A percentile compares a stretch with the other conserved stretches of the same genome.
phyloP scores from a whole-genome alignment of 2,888 invertebrate genomes.

The Alentia gelatinosa region DNA sequence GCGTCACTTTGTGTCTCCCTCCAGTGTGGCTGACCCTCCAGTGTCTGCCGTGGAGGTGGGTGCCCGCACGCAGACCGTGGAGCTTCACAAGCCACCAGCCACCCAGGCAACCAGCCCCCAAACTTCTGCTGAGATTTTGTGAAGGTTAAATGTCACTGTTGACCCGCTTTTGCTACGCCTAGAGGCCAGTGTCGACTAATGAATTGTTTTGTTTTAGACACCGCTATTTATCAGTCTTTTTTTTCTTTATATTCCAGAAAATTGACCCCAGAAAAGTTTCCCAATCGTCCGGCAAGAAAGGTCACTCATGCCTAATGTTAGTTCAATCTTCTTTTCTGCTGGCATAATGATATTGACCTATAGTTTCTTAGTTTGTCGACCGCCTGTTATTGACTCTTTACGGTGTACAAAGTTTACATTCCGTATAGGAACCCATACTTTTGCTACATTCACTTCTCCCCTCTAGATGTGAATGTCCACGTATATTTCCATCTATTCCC shows the following conservation, averaged over 20 bases:
- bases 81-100: background rate
- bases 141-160: conserved; percentile 17
- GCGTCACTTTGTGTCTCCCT: background rate
- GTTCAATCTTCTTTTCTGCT: background rate
- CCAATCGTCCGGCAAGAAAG: background rate
- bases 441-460: background rate
- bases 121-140: background rate
- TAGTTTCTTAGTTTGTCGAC: background rate
- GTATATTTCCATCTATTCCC: background rate
- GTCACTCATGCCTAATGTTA: background rate
- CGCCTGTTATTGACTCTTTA: background rate
- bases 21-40: background rate
- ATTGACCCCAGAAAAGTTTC: background rate
- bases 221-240: background rate
- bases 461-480: background rate
- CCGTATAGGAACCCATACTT: background rate
- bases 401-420: background rate
- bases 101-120: background rate
- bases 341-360: background rate
- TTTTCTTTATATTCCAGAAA: background rate
- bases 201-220: background rate
- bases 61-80: background rate
- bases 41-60: background rate
- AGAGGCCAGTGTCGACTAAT: background rate
- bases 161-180: conserved; percentile 21